These are phyloP conservation scores for Hyla sarda DNA, from an alignment of 2,113 vertebrate genomes.

Conservation along the genomic window DNA sequence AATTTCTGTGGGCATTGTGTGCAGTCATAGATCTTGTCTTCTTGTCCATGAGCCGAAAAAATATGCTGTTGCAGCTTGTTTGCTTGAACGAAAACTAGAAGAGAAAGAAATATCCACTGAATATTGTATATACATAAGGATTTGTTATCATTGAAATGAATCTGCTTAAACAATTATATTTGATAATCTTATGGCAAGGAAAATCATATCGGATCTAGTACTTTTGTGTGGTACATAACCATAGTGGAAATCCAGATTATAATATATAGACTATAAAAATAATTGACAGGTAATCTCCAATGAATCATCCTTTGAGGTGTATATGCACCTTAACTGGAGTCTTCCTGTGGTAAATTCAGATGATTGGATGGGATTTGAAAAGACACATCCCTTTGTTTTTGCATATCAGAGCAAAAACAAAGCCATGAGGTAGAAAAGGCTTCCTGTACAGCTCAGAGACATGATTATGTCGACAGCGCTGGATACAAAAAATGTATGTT, in stretches of 20 bases:
- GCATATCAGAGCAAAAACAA: no score
- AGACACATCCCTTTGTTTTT: no score
- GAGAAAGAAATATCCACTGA: constrained; percentile 47
- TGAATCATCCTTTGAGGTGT: no score
- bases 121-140: not conserved
- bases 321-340: no score
- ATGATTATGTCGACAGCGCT: no score
- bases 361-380: no score
- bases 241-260: not conserved
- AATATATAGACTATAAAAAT: not conserved
- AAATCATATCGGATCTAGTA: not conserved
- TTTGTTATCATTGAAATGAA: not conserved
- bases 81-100: constrained; percentile 96
- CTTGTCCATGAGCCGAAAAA: constrained; percentile 98
- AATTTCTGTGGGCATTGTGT: constrained; percentile 99
- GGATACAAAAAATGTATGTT: no score
- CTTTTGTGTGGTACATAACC: not conserved
- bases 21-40: constrained; percentile 99
- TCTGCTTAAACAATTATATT: not conserved
- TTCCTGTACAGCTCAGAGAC: no score
- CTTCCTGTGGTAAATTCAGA: no score
- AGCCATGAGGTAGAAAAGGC: no score
- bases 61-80: constrained; percentile 99
- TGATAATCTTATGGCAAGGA: not conserved
- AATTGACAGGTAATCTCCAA: not conserved